These are phyloP conservation scores for Heteronetta atricapilla DNA, from an alignment of 2,113 vertebrate species.

Conservation along the genomic window DNA sequence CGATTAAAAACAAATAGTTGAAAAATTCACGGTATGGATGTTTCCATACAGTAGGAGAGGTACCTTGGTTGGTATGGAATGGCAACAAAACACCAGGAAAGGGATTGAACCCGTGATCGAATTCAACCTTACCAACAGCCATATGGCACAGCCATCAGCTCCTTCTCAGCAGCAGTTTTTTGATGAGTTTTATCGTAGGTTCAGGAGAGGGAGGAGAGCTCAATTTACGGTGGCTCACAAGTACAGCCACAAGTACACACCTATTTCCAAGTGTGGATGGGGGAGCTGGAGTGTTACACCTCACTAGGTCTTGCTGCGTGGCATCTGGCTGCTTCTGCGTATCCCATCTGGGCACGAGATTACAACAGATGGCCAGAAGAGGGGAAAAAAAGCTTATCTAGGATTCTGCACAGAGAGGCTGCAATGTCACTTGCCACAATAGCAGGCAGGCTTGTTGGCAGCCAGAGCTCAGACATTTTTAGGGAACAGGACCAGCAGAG, in stretches of 20 bases:
- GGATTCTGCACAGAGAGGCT: background rate
- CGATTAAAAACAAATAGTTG: background rate
- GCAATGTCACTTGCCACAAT: background rate
- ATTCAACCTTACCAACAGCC: background rate
- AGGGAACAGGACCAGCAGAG: background rate
- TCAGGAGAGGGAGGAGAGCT: background rate
- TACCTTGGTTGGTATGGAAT: background rate
- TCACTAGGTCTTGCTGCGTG: background rate
- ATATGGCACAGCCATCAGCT: accelerated
- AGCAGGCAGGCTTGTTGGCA: background rate
- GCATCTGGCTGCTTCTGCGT: background rate
- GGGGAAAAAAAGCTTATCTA: background rate
- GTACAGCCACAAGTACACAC: background rate
- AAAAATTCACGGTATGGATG: background rate
- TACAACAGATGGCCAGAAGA: background rate
- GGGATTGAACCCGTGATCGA: background rate
- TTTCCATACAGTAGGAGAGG: background rate
- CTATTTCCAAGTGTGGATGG: background rate
- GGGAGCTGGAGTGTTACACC: background rate
- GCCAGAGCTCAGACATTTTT: background rate
- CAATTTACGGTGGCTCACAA: background rate
- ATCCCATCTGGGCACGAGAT: background rate
- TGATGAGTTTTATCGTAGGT: background rate
- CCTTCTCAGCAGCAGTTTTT: background rate
- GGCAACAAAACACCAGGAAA: background rate